Conservation (phyloP, 2,113 vertebrate genomes). For the Labeo catla region DNA sequence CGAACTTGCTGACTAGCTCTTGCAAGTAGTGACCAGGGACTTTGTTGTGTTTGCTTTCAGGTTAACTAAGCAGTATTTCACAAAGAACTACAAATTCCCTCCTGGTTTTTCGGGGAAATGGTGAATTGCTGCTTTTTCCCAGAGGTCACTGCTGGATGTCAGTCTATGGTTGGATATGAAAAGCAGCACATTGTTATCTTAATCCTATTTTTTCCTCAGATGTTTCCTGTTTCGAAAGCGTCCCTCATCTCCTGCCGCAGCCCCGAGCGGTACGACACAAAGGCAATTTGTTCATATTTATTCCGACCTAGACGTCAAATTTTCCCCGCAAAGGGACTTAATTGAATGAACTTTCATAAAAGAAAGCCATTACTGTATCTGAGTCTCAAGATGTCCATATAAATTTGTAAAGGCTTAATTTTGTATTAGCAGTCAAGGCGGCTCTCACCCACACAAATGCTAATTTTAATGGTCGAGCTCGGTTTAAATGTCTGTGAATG, state of each 20-base stretch:
- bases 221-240: conserved; percentile 37
- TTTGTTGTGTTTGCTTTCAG: background rate
- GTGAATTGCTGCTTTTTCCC: background rate
- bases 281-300: conserved; percentile 63
- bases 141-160: conserved; percentile 11
- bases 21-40: background rate
- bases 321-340: conserved; percentile 60
- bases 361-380: conserved; percentile 63
- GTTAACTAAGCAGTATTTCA: conserved; percentile 20
- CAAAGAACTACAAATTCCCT: background rate
- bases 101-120: background rate
- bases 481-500: conserved; percentile 63
- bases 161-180: background rate
- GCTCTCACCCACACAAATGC: conserved; percentile 64
- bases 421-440: conserved; percentile 64
- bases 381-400: conserved; percentile 61
- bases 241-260: conserved; percentile 6
- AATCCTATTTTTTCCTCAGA: conserved; percentile 30
- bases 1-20: background rate
- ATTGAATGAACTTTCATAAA: conserved; percentile 68
- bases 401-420: conserved; percentile 73
- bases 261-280: conserved; percentile 48
- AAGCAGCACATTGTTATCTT: conserved; percentile 28
- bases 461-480: conserved; percentile 68
- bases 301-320: conserved; percentile 60